Base-by-base conservation (phyloP, 2,113 vertebrate genomes). In the Edolisoma coerulescens region DNA sequence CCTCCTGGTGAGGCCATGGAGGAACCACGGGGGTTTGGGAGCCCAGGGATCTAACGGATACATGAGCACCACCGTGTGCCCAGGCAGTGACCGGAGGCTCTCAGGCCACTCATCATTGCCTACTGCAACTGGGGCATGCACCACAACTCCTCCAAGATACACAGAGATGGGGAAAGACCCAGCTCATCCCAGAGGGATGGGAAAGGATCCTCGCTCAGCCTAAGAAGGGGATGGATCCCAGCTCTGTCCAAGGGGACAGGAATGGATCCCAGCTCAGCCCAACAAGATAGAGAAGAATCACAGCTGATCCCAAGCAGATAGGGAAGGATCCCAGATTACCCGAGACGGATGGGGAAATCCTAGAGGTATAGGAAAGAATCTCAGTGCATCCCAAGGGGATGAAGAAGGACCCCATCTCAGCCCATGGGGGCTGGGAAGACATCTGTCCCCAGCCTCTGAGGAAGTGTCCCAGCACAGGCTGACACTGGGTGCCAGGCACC, bases 181-280 rank as follows among this genome's bases (percentile, higher is more conserved):
- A 49, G n/a, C 22, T 54, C 60, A 54, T 7, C 47, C 33, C 42
- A 47, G 13, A 13, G 30, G 9, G 9, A 69, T 1, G 4, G 19
- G 22, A 44, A 83, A 64, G 24, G 50, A 57, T 32, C 26, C n/a
- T 37, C 3, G 4, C 56, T 13, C 68, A 75, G 42, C 61, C 61
- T 26, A 19, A 60, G n/a, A 60, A 52, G 5, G n/a, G 61, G 24
- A 47, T 15, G 16, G 44, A 77, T 53, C 74, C 44, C 77, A 53
- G 39, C 5, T 35, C 64, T 42, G 10, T 13, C 30, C 44, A 57
- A 8, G 1, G 33, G 23, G 9, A 82, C 0, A 0, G 3, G 14
- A 26, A 65, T 54, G 41, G 32, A 93, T 60, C 32, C 17, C 20
- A 47, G 37, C 14, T 49, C 35, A 63, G 27, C 24, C 26, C 17